Evolutionary conservation across 1,140 invertebrate genomes (phyloP), one percentile per base, ranked within the genome.

Genomic region (Bombus balteatus): DNA sequence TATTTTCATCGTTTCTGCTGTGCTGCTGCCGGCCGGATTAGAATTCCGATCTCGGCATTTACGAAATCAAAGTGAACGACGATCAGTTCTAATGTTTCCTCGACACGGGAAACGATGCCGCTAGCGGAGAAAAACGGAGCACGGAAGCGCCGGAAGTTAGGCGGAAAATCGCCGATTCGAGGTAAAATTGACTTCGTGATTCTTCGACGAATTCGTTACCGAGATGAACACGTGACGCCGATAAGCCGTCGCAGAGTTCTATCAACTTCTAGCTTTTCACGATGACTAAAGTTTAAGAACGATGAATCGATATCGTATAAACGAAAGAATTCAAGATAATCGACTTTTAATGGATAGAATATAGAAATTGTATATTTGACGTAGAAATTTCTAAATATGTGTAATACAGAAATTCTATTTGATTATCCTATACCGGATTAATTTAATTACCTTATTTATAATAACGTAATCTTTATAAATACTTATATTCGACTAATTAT

Each of bases 1-100:
- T 81, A 85, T 85, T 59, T 43, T 2, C n/a, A 25, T n/a, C n/a
- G 43, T 34, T 81, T 72, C 22, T 28, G 25, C 32, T n/a, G n/a
- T 32, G 5, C 25, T 8, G 18, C 47, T 53, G 37, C 39, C 41
- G 39, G 25, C 0, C 8, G 73, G 79, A 68, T 73, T 75, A 68
- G 70, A 74, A 57, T 82, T 81, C 43, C 39, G 15, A 12, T 62
- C 47, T n/a, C 53, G n/a, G 34, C 39, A 32, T 65, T 41, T 34
- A 39, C 15, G 32, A 32, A 28, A 28, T 25, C 41, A 18, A 79
- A 72, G 57, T 34, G 53, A 25, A 59, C 37, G 18, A n/a, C 13
- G 15, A 71, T 66, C 25, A 25, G 41, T 53, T 62, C 75, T 79
- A 79, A 79, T 62, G 47, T 72, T 79, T 57, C 75, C 22, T 15